Conservation (phyloP, 2,113 vertebrate species). For the Nicator chloris region DNA sequence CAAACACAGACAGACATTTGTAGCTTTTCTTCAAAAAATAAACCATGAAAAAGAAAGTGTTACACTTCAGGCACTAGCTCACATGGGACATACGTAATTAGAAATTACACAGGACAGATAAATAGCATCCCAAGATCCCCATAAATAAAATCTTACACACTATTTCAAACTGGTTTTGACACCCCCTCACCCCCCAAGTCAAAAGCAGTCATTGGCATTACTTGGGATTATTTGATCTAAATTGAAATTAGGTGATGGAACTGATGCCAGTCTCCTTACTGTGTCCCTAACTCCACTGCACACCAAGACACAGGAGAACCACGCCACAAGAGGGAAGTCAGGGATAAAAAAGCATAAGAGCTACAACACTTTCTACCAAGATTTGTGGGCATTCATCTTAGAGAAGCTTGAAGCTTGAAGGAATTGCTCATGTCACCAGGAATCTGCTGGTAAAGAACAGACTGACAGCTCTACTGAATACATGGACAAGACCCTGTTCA, state of each 20-base stretch:
- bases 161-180: neutral
- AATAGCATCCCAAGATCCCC: neutral
- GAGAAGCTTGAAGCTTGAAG: neutral
- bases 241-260: neutral
- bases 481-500: neutral
- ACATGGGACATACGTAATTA: neutral
- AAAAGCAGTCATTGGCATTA: neutral
- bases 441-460: neutral
- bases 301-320: neutral
- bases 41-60: neutral
- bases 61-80: neutral
- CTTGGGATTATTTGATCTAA: neutral
- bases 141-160: neutral
- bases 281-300: neutral
- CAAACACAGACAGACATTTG: neutral
- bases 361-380: neutral
- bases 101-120: neutral
- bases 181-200: rapidly evolving
- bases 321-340: neutral
- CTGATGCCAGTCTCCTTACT: neutral
- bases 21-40: neutral
- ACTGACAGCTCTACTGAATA: neutral
- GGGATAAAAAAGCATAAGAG: neutral
- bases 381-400: neutral
- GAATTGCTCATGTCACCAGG: neutral